phyloP scores from a whole-genome alignment of 1,140 invertebrate genomes.

The Drosophila equinoxialis region DNA sequence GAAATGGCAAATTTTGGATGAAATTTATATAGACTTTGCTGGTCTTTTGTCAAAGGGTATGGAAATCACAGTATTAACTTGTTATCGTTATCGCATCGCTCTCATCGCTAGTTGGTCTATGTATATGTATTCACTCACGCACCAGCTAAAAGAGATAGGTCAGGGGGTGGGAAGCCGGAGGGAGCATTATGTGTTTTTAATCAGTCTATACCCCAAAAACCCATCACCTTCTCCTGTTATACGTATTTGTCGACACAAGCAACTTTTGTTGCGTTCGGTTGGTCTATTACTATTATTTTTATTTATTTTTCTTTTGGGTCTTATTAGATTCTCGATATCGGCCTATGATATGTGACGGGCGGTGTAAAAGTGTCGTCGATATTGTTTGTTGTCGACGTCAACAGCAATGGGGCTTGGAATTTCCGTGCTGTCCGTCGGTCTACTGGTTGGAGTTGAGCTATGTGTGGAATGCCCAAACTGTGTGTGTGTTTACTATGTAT shows the following conservation, averaged over 20 bases:
- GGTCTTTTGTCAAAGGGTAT: background rate
- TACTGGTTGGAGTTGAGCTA: slow-evolving; percentile 2
- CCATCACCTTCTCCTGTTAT: background rate
- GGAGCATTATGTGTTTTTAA: slow-evolving; percentile 33
- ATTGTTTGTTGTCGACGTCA: slow-evolving; percentile 11
- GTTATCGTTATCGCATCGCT: slow-evolving; percentile 36
- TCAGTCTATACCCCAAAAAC: slow-evolving; percentile 18
- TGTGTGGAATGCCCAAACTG: slow-evolving; percentile 53
- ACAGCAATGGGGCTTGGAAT: slow-evolving; percentile 25
- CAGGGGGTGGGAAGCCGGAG: background rate
- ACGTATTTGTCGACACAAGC: background rate
- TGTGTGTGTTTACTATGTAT: slow-evolving; percentile 45
- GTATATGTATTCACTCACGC: slow-evolving; percentile 30
- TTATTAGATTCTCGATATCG: slow-evolving; percentile 37
- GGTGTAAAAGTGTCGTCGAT: slow-evolving; percentile 12
- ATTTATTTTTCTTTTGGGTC: slow-evolving; percentile 30
- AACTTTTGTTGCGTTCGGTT: slow-evolving; percentile 2
- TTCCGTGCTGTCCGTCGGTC: slow-evolving; percentile 22
- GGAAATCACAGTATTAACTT: slow-evolving; percentile 39
- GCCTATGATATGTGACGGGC: slow-evolving; percentile 5
- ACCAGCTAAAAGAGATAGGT: slow-evolving; percentile 25
- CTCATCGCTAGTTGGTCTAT: background rate
- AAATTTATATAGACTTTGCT: background rate
- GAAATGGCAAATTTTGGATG: background rate
- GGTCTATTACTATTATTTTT: slow-evolving; percentile 11